Evolutionary conservation across 2,888 invertebrate genomes (phyloP), one percentile per base, ranked within the genome.

Genomic region (Drosophila cognata): DNA sequence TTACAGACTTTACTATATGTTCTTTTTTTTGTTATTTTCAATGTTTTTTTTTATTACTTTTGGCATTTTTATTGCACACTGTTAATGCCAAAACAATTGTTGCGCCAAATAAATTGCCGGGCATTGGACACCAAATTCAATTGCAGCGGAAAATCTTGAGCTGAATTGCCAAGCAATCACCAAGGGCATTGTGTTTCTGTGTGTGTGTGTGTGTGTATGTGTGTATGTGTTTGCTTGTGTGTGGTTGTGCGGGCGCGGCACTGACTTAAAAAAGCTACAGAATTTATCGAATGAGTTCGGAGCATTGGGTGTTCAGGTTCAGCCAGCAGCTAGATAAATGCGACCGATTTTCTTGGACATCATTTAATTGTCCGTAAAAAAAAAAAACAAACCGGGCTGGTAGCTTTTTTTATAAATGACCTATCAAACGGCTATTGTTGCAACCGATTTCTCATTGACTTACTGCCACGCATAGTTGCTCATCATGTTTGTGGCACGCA

Each of bases 41-140:
- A 38, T 51, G 28, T 33, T 7, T 51, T 36, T 43, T 18, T 35
- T 25, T 28, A n/a, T 10, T n/a, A 16, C 10, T 31, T 1, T 21
- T 31, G 10, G 48, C 60, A 61, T 57, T 79, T 78, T 67, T 75
- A 68, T 72, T 75, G 81, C 70, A 77, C 65, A 59, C 67, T 76
- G 74, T 81, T 87, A 89, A 89, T 87, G 85, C 85, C 89, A 83
- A 89, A 87, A 82, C 89, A 87, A 89, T 87, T 87, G 89, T 88
- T 89, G 85, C 78, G 61, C 76, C 71, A 79, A 80, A 83, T 79
- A 82, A 81, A 85, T 85, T 80, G 50, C 64, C 43, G 58, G 36
- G 25, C 63, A 73, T 62, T 56, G 60, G 73, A 61, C 74, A 74
- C 64, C 55, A 67, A 73, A 79, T 79, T 79, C 79, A 76, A 80